phyloP scores from a whole-genome alignment of 2,888 invertebrate species.

The Autographa pulchrina region DNA sequence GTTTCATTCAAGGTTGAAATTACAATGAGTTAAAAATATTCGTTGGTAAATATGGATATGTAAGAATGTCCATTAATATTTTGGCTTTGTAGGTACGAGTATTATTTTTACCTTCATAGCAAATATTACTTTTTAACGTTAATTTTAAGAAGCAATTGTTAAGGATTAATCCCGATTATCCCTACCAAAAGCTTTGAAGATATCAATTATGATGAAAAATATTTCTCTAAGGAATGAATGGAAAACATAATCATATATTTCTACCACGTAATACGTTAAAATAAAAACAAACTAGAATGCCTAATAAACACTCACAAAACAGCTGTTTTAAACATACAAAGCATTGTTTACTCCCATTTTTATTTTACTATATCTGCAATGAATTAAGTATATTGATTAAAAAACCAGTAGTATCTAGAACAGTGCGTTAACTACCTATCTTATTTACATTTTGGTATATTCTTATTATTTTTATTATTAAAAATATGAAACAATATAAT shows the following conservation, averaged over 20 bases:
- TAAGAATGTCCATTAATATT: not conserved
- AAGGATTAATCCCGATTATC: no score
- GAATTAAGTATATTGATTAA: not conserved
- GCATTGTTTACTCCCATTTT: not conserved
- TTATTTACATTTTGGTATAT: not conserved
- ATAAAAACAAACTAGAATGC: not conserved
- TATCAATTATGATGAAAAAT: no score
- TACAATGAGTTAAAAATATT: constrained; percentile 27
- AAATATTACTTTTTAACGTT: no score
- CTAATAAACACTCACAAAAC: not conserved
- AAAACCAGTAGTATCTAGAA: not conserved
- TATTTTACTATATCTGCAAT: not conserved
- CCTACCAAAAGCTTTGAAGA: no score
- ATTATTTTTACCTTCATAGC: no score
- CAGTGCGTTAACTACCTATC: not conserved
- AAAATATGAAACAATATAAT: no score
- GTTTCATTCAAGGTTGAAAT: constrained; percentile 22
- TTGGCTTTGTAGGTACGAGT: no score
- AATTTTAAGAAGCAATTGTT: no score
- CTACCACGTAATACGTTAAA: no score
- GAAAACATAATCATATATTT: no score
- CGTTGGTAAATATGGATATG: not conserved
- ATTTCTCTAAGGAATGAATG: no score
- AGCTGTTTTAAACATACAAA: not conserved
- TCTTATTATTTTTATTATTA: no score